These are phyloP conservation scores for Sisor rabdophorus DNA, from an alignment of 2,113 vertebrate genomes.

Conservation along the genomic window DNA sequence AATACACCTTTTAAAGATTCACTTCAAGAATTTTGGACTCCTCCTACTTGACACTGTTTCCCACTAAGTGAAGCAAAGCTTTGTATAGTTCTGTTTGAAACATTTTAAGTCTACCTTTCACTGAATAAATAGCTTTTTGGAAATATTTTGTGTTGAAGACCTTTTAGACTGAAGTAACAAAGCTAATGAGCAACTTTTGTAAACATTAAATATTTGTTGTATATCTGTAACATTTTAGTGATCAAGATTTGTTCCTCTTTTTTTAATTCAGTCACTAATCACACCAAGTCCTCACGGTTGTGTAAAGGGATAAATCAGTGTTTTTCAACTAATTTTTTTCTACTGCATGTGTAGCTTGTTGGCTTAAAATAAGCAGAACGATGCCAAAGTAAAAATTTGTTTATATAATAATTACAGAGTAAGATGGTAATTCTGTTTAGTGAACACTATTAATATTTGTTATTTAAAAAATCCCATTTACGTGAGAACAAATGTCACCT, in stretches of 20 bases:
- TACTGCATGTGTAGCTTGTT: neutral
- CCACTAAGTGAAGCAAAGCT: neutral
- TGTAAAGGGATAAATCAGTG: neutral
- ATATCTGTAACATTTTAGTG: neutral
- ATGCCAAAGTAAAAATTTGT: neutral
- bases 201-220: constrained; percentile 12
- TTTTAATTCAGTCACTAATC: neutral
- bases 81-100: neutral
- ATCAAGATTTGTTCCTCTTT: neutral
- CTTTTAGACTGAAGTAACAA: neutral
- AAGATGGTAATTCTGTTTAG: too few species aligned
- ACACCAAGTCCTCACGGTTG: neutral
- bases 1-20: too few species aligned
- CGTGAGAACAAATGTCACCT: neutral
- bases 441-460: neutral
- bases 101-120: neutral
- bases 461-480: neutral
- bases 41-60: neutral
- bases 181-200: neutral
- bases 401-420: neutral
- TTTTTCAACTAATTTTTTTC: neutral
- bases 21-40: neutral
- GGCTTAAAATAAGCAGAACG: neutral
- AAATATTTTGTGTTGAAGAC: neutral
- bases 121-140: neutral